Evolutionary conservation across 1,140 invertebrate species (phyloP).

Genomic region (Aphelenchoides avenae): DNA sequence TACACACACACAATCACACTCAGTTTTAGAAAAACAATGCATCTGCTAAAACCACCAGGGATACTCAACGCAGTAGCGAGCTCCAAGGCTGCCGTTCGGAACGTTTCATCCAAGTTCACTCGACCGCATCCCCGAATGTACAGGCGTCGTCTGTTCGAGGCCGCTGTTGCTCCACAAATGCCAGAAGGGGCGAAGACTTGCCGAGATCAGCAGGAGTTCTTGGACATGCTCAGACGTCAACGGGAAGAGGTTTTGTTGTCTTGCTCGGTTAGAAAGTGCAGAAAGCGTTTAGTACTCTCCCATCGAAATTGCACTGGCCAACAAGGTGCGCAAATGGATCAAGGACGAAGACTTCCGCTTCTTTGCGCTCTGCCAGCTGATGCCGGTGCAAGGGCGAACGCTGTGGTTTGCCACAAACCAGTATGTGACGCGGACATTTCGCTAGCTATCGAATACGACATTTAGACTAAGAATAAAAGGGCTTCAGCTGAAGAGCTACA

Average conservation of each 20-base stretch:
- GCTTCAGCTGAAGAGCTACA: constrained; percentile 37
- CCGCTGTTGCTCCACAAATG: constrained; percentile 29
- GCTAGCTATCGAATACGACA: too few relatives aligned
- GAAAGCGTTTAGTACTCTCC: too few relatives aligned
- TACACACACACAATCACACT: too few relatives aligned
- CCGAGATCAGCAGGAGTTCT: too few relatives aligned
- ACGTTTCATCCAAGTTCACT: constrained; percentile 24
- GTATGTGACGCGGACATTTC: too few relatives aligned
- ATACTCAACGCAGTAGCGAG: too few relatives aligned
- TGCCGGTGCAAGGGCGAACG: constrained; percentile 35
- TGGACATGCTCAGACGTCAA: too few relatives aligned
- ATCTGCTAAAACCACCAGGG: too few relatives aligned
- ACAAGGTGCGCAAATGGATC: constrained; percentile 41
- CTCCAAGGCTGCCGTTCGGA: too few relatives aligned
- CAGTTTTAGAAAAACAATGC: too few relatives aligned
- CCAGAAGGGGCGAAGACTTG: constrained; percentile 11
- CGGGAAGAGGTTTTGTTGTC: too few relatives aligned
- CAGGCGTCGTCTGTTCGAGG: constrained; percentile 44
- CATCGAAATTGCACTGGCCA: constrained; percentile 42
- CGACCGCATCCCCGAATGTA: constrained; percentile 27
- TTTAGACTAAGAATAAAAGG: constrained; percentile 41
- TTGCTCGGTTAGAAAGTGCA: too few relatives aligned
- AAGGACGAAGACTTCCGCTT: constrained; percentile 34
- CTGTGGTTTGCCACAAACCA: constrained; percentile 40
- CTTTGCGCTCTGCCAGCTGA: constrained; percentile 42